Conservation (phyloP, 1,140 invertebrate genomes). For the Lineus longissimus region DNA sequence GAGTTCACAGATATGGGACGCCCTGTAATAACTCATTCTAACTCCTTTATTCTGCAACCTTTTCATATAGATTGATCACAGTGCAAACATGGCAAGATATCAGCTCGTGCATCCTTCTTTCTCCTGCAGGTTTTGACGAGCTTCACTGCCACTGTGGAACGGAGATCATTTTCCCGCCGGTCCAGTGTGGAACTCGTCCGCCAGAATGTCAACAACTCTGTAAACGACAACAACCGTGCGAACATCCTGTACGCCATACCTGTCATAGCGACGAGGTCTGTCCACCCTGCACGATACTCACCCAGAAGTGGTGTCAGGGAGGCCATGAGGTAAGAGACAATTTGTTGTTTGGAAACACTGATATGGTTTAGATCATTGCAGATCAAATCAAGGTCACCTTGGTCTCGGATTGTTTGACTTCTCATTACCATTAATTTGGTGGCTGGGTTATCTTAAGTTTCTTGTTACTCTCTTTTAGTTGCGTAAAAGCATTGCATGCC, state of each 20-base stretch:
- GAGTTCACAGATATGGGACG: too few species aligned
- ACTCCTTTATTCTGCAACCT: too few species aligned
- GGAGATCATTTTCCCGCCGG: slow-evolving; percentile 80
- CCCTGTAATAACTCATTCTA: too few species aligned
- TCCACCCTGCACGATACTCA: slow-evolving; percentile 90
- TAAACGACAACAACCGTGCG: slow-evolving; percentile 71
- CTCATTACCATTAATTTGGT: too few species aligned
- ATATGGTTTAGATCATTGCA: not conserved
- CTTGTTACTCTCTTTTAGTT: slow-evolving; percentile 55
- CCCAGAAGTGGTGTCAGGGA: slow-evolving; percentile 82
- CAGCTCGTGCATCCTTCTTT: too few species aligned
- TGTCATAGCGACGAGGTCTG: slow-evolving; percentile 73
- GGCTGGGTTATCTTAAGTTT: too few species aligned
- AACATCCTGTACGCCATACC: slow-evolving; percentile 62
- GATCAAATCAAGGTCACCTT: not conserved
- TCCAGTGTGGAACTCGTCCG: slow-evolving; percentile 81
- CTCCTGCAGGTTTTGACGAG: slow-evolving; percentile 75
- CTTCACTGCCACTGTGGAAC: slow-evolving; percentile 86
- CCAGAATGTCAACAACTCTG: slow-evolving; percentile 78
- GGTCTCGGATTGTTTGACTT: too few species aligned
- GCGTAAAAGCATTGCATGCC: slow-evolving; percentile 82
- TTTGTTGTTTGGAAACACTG: slow-evolving; percentile 8
- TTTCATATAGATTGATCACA: too few species aligned
- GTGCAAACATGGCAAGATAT: too few species aligned
- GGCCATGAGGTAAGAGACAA: slow-evolving; percentile 68